These are phyloP conservation scores for Notodonta ziczac DNA, from an alignment of 2,888 invertebrate genomes.

Conservation along the genomic window DNA sequence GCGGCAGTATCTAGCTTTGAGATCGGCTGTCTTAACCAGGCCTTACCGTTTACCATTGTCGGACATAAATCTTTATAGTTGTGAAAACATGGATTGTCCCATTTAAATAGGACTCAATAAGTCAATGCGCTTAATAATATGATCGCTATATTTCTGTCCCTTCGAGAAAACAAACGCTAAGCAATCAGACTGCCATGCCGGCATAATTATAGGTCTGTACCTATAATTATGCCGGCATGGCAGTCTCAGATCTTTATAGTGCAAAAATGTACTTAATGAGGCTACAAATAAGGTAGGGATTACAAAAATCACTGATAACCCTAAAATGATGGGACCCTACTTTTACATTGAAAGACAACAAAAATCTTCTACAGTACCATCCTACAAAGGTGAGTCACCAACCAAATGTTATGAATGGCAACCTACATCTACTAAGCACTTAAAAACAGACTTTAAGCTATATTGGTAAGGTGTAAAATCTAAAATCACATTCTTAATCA, in stretches of 20 bases:
- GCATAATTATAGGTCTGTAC: too few species aligned
- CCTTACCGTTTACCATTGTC: constrained; percentile 9
- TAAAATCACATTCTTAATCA: neutral
- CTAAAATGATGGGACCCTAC: neutral
- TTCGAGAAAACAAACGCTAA: too few species aligned
- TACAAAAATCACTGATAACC: neutral
- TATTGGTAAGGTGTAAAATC: constrained; percentile 7
- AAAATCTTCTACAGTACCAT: too few species aligned
- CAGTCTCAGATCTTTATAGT: neutral
- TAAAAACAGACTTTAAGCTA: constrained; percentile 9
- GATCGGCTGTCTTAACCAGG: constrained; percentile 24
- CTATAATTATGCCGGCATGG: too few species aligned
- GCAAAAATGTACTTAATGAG: neutral
- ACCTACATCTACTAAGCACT: neutral
- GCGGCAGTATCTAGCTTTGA: constrained; percentile 30
- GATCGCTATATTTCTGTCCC: too few species aligned
- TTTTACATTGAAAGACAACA: neutral
- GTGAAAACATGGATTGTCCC: too few species aligned
- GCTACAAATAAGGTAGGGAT: neutral
- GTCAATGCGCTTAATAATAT: too few species aligned
- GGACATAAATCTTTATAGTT: neutral
- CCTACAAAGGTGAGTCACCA: neutral
- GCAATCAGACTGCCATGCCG: too few species aligned
- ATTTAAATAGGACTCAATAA: too few species aligned
- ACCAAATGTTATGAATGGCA: neutral